Evolutionary conservation across 2,888 invertebrate genomes (phyloP), one percentile per base, ranked within the genome.

Genomic region (Ochropleura leucogaster): DNA sequence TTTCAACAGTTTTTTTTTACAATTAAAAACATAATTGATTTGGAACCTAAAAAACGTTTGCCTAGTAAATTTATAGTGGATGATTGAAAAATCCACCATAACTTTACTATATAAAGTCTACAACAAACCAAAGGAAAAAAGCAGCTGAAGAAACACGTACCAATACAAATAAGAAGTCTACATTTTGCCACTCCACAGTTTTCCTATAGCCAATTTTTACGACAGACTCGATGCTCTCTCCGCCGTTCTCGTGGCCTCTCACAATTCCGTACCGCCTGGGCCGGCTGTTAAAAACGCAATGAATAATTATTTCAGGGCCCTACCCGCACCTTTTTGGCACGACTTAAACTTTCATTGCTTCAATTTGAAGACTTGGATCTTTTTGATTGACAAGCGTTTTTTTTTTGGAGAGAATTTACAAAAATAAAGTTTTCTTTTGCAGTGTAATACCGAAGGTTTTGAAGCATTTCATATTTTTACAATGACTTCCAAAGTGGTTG

Each of bases 281-380:
- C 89, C 87, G 93, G 92, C 93, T 94, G 95, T 96, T 96, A 95
- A 95, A 95, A 95, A 95, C 95, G 93, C 95, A 94, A 95, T 96
- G 95, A 96, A 96, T 96, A 96, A 96, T 95, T 95, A 95, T 95
- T 94, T 94, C 91, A 87, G 86, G 76, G 80, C 80, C 80, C 73
- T 67, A 71, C 87, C 85, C 88, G 64, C 66, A 81, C 79, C 77
- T 82, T 78, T 80, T 72, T 53, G 71, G 84, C 85, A 63, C 71
- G 46, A 76, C 79, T 87, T 82, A 70, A 79, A 77, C 69, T 84
- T 84, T 86, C 72, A 83, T 76, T 79, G 76, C 68, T 71, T 44
- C 51, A 67, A 69, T 76, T 79, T 76, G 66, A 73, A 78, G 74
- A 60, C 59, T 68, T 66, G 3, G 74, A 59, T 79, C 65, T 65